Percentiles rank a stretch among this genome's conserved stretches.
phyloP scores from a whole-genome alignment of 1,140 invertebrate genomes.

The Daktulosphaira vitifoliae region DNA sequence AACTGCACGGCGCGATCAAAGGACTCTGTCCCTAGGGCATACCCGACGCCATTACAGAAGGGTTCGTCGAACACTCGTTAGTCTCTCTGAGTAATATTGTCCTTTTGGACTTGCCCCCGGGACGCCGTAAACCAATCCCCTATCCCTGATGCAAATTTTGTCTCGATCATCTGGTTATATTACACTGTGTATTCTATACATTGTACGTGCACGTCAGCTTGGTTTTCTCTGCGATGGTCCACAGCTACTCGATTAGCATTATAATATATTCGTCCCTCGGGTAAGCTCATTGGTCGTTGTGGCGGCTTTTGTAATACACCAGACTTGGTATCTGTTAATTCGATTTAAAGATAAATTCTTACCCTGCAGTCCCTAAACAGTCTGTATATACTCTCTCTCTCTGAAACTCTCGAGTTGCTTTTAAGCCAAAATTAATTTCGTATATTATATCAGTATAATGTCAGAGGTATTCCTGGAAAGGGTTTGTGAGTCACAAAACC shows the following conservation, averaged over 20 bases:
- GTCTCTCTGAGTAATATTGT: background rate
- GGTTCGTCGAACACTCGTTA: too few relatives aligned
- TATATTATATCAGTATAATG: too few relatives aligned
- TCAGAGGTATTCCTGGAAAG: too few relatives aligned
- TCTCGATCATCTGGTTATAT: too few relatives aligned
- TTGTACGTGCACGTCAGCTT: too few relatives aligned
- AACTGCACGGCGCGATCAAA: conserved; percentile 13
- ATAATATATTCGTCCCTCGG: conserved; percentile 1
- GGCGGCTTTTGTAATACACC: background rate
- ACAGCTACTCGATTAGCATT: conserved; percentile 6
- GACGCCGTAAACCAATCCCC: background rate
- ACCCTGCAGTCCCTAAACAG: too few relatives aligned
- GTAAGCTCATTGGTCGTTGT: background rate
- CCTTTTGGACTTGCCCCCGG: background rate
- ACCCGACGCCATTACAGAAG: conserved; percentile 2
- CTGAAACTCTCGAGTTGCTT: too few relatives aligned
- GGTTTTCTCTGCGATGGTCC: background rate
- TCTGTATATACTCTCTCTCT: too few relatives aligned
- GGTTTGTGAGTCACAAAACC: too few relatives aligned
- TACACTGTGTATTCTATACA: background rate
- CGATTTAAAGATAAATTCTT: background rate
- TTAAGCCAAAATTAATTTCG: too few relatives aligned
- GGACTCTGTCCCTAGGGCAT: conserved; percentile 23
- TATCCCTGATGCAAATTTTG: background rate
- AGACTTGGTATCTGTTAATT: background rate